Evolutionary conservation across 2,888 invertebrate genomes (phyloP).

Genomic region (Meteorus colon): DNA sequence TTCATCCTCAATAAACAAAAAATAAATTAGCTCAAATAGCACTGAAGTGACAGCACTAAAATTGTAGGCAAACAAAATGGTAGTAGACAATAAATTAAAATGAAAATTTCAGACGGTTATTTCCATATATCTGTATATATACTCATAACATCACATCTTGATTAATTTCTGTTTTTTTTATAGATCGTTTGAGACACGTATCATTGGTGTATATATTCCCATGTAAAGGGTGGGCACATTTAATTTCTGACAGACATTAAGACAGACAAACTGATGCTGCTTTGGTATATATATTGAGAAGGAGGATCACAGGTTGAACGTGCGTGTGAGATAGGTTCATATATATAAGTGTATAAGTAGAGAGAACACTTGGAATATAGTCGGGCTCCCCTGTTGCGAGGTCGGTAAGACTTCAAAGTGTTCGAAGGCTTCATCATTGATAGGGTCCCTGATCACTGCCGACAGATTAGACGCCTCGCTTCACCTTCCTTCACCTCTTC

Average conservation of each 20-base stretch:
- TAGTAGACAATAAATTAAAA: too few species aligned
- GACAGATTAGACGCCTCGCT: conserved; percentile 71
- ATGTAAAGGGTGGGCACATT: conserved; percentile 42
- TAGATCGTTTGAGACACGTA: not conserved
- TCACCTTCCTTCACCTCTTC: conserved; percentile 54
- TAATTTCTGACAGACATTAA: conserved; percentile 68
- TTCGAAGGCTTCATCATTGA: conserved; percentile 72
- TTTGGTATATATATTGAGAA: conserved; percentile 45
- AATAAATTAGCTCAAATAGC: too few species aligned
- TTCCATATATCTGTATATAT: not conserved
- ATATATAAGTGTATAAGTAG: conserved; percentile 7
- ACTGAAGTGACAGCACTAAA: too few species aligned
- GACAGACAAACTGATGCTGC: conserved; percentile 60
- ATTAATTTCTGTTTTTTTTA: not conserved
- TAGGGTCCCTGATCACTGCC: conserved; percentile 70
- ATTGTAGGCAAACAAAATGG: too few species aligned
- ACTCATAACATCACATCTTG: conserved; percentile 27
- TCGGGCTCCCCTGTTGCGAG: conserved; percentile 66
- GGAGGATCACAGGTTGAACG: conserved; percentile 60
- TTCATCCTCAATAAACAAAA: too few species aligned
- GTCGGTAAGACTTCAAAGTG: conserved; percentile 70
- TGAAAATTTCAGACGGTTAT: not conserved
- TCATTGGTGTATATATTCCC: not conserved
- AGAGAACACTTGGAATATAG: conserved; percentile 44
- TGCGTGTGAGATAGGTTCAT: conserved; percentile 53